phyloP scores from a whole-genome alignment of 2,113 vertebrate genomes.

The Chaenocephalus aceratus region DNA sequence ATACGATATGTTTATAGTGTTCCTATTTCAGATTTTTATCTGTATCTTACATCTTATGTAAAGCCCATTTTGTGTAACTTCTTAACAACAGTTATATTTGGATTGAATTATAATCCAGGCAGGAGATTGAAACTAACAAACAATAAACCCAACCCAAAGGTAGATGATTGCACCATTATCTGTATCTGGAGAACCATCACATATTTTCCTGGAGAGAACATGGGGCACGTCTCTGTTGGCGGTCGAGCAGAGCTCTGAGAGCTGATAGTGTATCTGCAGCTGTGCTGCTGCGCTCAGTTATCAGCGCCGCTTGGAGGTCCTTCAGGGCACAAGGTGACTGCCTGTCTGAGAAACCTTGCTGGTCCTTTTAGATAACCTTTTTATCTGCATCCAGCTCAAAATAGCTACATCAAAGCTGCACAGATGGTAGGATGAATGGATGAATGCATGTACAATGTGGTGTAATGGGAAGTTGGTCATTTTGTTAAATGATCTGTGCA shows the following conservation, averaged over 20 bases:
- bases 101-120: background rate
- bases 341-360: constrained; percentile 55
- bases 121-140: constrained; percentile 5
- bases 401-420: constrained; percentile 52
- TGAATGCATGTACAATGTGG: background rate
- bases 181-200: constrained; percentile 31
- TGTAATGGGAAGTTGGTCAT: background rate
- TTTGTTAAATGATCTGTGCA: constrained; percentile 1
- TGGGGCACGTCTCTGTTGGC: constrained; percentile 19
- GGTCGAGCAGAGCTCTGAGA: constrained; percentile 25
- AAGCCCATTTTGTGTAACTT: background rate
- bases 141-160: too few relatives aligned
- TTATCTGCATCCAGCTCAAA: constrained; percentile 66
- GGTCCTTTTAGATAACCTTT: constrained; percentile 65
- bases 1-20: background rate
- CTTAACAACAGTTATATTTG: background rate
- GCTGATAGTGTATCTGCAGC: constrained; percentile 68
- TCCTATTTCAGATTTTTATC: background rate
- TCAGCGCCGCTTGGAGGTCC: constrained; percentile 62
- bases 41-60: background rate
- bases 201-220: constrained; percentile 10
- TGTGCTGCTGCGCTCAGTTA: constrained; percentile 55
- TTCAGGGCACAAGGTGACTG: constrained; percentile 63
- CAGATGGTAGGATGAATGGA: constrained; percentile 25
- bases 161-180: background rate